phyloP scores from a whole-genome alignment of 2,888 invertebrate species.

The Parochlus steinenii region DNA sequence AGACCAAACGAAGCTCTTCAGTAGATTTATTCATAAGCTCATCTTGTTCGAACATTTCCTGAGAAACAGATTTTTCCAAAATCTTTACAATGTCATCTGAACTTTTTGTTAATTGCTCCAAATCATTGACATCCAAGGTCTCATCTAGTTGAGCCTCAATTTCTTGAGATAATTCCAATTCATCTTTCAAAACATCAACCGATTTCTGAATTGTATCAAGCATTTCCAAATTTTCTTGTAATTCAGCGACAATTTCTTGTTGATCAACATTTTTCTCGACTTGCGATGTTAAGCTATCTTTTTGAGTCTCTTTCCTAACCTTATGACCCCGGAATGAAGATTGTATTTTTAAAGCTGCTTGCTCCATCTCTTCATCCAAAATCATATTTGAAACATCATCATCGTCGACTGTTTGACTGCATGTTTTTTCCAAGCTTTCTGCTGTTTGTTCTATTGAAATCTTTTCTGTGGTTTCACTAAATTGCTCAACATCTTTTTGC shows the following conservation, averaged over 20 bases:
- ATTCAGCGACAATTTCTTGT: background rate
- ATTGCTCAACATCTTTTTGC: background rate
- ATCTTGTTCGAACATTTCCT: too few species aligned
- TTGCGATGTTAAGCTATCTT: background rate
- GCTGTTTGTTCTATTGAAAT: background rate
- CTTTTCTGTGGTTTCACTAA: background rate
- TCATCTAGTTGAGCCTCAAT: too few species aligned
- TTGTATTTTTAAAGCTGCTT: background rate
- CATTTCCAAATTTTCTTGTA: background rate
- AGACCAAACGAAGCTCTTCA: too few species aligned
- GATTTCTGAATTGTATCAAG: too few species aligned
- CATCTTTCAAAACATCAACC: too few species aligned
- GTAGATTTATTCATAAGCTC: too few species aligned
- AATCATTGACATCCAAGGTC: too few species aligned
- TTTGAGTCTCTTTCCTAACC: background rate
- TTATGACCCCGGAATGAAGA: background rate
- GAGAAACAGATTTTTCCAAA: too few species aligned
- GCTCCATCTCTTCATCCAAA: background rate
- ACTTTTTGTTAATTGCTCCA: too few species aligned
- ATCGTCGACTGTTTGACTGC: background rate
- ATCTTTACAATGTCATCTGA: too few species aligned
- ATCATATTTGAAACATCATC: background rate
- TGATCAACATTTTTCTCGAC: background rate
- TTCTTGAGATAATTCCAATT: too few species aligned
- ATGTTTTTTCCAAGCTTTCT: constrained; percentile 11